phyloP scores from a whole-genome alignment of 2,888 invertebrate genomes.

The Lasioglossum vierecki region DNA sequence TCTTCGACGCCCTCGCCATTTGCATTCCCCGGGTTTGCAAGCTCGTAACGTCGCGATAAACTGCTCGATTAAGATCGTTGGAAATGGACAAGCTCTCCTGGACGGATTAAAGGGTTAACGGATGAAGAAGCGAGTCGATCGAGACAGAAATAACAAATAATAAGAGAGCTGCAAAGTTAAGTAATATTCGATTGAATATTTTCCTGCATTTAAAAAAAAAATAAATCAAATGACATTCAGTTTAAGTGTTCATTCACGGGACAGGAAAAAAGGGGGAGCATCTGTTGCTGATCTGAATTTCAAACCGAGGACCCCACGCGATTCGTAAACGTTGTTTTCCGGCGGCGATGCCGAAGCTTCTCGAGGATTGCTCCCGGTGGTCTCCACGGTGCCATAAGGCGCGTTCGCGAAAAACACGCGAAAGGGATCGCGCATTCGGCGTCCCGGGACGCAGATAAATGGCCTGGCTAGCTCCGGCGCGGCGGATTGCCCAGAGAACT shows the following conservation, averaged over 20 bases:
- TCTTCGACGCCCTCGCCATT: not conserved
- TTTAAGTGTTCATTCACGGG: not conserved
- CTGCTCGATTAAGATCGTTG: not conserved
- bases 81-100: not conserved
- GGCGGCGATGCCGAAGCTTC: not conserved
- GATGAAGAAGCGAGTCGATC: not conserved
- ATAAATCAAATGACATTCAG: not conserved
- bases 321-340: not conserved
- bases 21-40: not conserved
- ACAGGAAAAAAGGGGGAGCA: not conserved
- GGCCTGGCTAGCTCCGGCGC: conserved; percentile 33
- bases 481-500: conserved; percentile 2
- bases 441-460: conserved; percentile 27
- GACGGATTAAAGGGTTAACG: not conserved
- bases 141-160: too few species aligned
- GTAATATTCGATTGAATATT: not conserved
- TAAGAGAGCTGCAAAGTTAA: too few species aligned
- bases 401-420: conserved; percentile 21
- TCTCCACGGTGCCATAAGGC: conserved; percentile 16
- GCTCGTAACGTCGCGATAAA: not conserved
- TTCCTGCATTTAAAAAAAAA: too few species aligned
- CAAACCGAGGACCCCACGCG: not conserved
- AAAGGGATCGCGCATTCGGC: conserved; percentile 14
- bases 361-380: not conserved
- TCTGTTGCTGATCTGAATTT: conserved; percentile 3